phyloP scores from a whole-genome alignment of 2,797 vertebrate species.

The Poecilia wingei region DNA sequence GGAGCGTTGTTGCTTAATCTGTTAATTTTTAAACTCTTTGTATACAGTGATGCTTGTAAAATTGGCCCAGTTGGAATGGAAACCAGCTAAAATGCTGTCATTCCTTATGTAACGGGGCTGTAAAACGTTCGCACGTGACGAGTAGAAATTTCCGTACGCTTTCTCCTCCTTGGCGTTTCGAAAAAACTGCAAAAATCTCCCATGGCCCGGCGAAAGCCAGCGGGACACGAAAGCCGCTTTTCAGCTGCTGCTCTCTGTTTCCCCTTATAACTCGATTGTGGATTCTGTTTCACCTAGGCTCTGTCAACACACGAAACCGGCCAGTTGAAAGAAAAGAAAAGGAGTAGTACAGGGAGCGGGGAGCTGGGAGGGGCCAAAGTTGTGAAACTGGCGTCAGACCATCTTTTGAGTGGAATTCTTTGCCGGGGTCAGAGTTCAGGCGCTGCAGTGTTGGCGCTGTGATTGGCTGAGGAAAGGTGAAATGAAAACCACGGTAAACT shows the following conservation, averaged over 20 bases:
- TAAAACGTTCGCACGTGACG: neutral
- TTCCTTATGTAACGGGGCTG: neutral
- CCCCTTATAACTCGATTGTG: constrained; percentile 44
- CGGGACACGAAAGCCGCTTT: constrained; percentile 7
- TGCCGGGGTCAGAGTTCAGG: constrained; percentile 87
- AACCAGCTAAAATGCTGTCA: neutral
- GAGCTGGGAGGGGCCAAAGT: constrained; percentile 54
- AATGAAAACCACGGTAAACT: constrained; percentile 99
- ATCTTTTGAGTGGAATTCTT: constrained; percentile 81
- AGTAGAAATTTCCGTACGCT: neutral
- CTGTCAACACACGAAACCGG: constrained; percentile 68
- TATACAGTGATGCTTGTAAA: neutral
- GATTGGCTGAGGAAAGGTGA: constrained; percentile 98
- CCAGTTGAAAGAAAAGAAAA: constrained; percentile 69
- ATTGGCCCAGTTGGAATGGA: neutral
- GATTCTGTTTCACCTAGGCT: constrained; percentile 62
- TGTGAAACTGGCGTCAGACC: constrained; percentile 76
- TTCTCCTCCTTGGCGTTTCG: neutral
- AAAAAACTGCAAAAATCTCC: neutral
- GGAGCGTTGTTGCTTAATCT: neutral
- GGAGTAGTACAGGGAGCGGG: constrained; percentile 52
- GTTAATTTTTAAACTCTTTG: neutral
- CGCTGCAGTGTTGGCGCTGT: constrained; percentile 72
- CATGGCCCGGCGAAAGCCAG: neutral
- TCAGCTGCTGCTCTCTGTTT: constrained; percentile 12